Percentiles rank a stretch among this genome's conserved stretches.
Conservation (phyloP, 2,888 invertebrate genomes). For the Drosophila infuscata region DNA sequence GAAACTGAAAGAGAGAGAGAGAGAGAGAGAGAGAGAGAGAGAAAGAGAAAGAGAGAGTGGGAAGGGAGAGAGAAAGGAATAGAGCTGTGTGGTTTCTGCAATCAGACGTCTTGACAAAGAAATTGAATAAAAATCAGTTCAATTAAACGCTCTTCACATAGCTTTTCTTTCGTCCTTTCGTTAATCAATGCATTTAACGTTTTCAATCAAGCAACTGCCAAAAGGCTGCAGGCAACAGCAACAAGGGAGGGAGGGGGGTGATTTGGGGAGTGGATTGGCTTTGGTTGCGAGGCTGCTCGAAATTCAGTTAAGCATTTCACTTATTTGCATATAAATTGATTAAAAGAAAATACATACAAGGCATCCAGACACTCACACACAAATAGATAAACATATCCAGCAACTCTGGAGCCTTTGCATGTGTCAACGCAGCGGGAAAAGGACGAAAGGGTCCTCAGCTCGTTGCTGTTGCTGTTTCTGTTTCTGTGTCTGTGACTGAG, state of each 20-base stretch:
- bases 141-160: conserved; percentile 68
- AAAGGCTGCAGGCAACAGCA: conserved; percentile 47
- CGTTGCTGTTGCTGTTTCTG: conserved; percentile 8
- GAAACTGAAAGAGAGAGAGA: not conserved
- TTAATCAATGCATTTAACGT: conserved; percentile 78
- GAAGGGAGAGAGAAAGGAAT: not conserved
- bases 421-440: conserved; percentile 68
- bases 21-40: not conserved
- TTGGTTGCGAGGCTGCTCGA: conserved; percentile 63
- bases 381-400: conserved; percentile 17
- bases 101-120: conserved; percentile 61
- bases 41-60: no score
- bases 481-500: conserved; percentile 4
- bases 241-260: not conserved
- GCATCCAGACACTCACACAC: conserved; percentile 33
- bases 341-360: conserved; percentile 74
- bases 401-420: conserved; percentile 52
- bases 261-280: conserved; percentile 14
- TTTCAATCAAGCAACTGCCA: conserved; percentile 75
- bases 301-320: conserved; percentile 80
- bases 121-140: conserved; percentile 75
- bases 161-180: conserved; percentile 43
- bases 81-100: conserved; percentile 58
- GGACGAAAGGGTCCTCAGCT: conserved; percentile 65
- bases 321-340: conserved; percentile 83